A percentile compares a stretch with the other conserved stretches of the same genome.
Conservation (phyloP, 2,797 vertebrate species). For the Allobates femoralis region DNA sequence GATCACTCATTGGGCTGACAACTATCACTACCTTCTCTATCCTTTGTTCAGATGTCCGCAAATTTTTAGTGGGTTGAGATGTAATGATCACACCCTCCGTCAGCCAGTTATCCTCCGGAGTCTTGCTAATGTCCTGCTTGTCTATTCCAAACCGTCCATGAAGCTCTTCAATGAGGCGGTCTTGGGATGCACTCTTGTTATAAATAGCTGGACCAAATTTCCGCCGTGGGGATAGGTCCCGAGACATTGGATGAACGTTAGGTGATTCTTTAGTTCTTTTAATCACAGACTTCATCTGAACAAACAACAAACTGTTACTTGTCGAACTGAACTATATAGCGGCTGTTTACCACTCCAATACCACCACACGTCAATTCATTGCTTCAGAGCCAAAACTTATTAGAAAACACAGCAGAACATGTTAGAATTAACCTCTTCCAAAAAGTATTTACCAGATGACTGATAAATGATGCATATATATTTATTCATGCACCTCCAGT, state of each 20-base stretch:
- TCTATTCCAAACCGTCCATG: constrained; percentile 90
- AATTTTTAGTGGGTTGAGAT: constrained; percentile 82
- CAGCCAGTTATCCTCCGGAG: constrained; percentile 85
- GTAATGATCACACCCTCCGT: constrained; percentile 89
- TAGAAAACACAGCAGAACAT: constrained; percentile 25
- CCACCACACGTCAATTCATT: background rate
- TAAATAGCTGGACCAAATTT: constrained; percentile 89
- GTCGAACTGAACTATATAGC: background rate
- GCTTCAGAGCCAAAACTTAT: background rate
- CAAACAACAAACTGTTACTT: constrained; percentile 66
- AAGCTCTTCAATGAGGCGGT: constrained; percentile 89
- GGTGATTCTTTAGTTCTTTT: constrained; percentile 91
- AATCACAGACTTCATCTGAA: constrained; percentile 95
- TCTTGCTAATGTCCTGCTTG: constrained; percentile 75
- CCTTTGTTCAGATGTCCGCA: constrained; percentile 78
- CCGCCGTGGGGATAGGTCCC: constrained; percentile 84
- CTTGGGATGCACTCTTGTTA: constrained; percentile 90
- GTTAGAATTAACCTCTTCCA: background rate
- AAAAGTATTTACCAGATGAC: background rate
- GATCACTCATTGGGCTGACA: background rate
- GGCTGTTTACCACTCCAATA: background rate
- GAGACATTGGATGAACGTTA: constrained; percentile 94
- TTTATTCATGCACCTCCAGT: constrained; percentile 35
- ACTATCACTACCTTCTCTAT: constrained; percentile 90
- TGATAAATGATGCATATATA: background rate